These are phyloP conservation scores for Aleiodes leptofemur DNA, from an alignment of 2,888 invertebrate species.

Conservation along the genomic window DNA sequence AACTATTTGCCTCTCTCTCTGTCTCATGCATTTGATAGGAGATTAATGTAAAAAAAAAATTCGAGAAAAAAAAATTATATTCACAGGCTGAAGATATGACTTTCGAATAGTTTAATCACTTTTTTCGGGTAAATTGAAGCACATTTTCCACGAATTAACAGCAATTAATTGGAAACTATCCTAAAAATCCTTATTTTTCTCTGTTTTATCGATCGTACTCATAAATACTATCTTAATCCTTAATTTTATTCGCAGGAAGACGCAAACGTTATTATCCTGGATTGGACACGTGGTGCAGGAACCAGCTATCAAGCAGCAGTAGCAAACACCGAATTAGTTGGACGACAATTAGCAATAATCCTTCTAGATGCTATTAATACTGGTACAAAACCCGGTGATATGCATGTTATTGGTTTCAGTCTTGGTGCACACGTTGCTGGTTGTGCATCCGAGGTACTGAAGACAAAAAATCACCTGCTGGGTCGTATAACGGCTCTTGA, in stretches of 20 bases:
- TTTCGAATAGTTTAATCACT: no score
- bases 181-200: no score
- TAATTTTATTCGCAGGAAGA: constrained; percentile 74
- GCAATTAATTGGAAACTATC: background rate
- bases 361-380: constrained; percentile 75
- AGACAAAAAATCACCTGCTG: constrained; percentile 73
- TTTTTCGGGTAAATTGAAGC: no score
- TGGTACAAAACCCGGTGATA: constrained; percentile 74
- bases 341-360: constrained; percentile 78
- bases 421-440: constrained; percentile 80
- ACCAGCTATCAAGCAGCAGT: constrained; percentile 78
- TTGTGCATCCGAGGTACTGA: constrained; percentile 78
- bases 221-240: no score
- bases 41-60: no score
- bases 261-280: constrained; percentile 77
- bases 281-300: constrained; percentile 79
- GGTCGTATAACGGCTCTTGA: constrained; percentile 80
- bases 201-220: no score
- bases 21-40: no score
- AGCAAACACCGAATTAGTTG: constrained; percentile 80
- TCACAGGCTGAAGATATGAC: no score
- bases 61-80: no score
- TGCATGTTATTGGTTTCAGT: constrained; percentile 80
- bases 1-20: no score
- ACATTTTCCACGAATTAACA: no score